Evolutionary conservation across 2,113 vertebrate genomes (phyloP), one percentile per base, ranked within the genome.

Genomic region (Murina feae): DNA sequence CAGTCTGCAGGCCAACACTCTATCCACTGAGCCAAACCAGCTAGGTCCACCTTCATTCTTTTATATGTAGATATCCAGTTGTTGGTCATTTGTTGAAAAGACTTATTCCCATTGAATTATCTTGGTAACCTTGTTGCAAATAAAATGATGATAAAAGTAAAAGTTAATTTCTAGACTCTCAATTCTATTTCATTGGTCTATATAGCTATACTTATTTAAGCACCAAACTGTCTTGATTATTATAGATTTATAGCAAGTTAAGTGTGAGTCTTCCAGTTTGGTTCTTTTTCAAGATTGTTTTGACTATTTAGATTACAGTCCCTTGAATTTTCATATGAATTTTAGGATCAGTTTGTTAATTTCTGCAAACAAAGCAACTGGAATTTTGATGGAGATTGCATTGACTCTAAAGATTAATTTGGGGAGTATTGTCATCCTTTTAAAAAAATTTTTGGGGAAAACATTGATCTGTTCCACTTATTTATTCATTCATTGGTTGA

Each of bases 321-420:
- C 39, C 71, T 86, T 69, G 12, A 92, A 86, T 76, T 85, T 85
- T 85, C 81, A 55, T 76, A 75, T 68, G 71, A 85, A 44, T 92
- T 92, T 85, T 78, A 85, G 11, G 21, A 85, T 55, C 37, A 76
- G 44, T 30, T 81, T 81, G 37, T 89, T 85, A 86, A 92, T 35
- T 92, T 68, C 81, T 66, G 37, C 71, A 78, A 78, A 44, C 17
- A 92, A 37, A 6, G 25, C 72, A 78, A 20, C 12, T 79, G 49
- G n/a, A 86, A 86, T 37, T 86, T 58, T 68, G 60, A 28, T 78
- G 72, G 60, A 10, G 60, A 78, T 44, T 78, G 23, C 47, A 37
- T 47, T 92, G 32, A 78, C 66, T 68, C 71, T 85, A 74, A 25
- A 58, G 23, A 58, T 58, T 3, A 58, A 58, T 58, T 58, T 58